Conservation (phyloP, 2,888 invertebrate species). For the Operophtera brumata region DNA sequence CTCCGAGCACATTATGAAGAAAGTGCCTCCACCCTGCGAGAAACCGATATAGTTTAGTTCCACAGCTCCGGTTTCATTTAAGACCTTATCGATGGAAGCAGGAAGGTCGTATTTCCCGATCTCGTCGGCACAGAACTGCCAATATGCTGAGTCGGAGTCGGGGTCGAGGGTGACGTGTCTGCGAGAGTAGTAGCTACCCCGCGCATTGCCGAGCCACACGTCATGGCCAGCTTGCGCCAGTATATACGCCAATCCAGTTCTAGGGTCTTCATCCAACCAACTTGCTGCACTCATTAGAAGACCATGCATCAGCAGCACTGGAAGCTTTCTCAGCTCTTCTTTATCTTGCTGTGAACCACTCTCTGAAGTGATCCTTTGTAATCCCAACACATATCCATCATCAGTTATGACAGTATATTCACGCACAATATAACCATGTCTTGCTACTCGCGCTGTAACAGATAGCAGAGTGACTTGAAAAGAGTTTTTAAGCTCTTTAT, state of each 20-base stretch:
- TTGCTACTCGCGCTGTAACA: constrained; percentile 19
- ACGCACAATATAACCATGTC: constrained; percentile 49
- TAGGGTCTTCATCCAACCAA: constrained; percentile 57
- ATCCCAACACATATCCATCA: constrained; percentile 57
- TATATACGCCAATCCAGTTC: constrained; percentile 40
- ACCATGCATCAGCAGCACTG: constrained; percentile 65
- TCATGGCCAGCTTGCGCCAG: constrained; percentile 39
- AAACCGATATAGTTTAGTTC: constrained; percentile 83
- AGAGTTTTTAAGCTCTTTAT: background rate
- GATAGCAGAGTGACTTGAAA: constrained; percentile 8
- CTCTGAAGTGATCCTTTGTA: constrained; percentile 50
- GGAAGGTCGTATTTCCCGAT: constrained; percentile 89
- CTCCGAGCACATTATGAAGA: constrained; percentile 83
- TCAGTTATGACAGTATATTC: constrained; percentile 54
- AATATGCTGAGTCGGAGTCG: constrained; percentile 63
- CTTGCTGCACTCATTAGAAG: constrained; percentile 54
- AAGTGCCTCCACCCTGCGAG: constrained; percentile 85
- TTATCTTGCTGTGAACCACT: constrained; percentile 20
- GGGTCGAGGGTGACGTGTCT: constrained; percentile 66
- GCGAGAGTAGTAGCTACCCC: constrained; percentile 60
- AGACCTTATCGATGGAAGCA: constrained; percentile 68
- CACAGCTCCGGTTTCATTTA: constrained; percentile 42
- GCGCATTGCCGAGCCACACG: constrained; percentile 36
- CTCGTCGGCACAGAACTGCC: constrained; percentile 87
- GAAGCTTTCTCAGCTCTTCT: constrained; percentile 32